Conservation (phyloP, 2,888 invertebrate species). For the Monopis laevigella region DNA sequence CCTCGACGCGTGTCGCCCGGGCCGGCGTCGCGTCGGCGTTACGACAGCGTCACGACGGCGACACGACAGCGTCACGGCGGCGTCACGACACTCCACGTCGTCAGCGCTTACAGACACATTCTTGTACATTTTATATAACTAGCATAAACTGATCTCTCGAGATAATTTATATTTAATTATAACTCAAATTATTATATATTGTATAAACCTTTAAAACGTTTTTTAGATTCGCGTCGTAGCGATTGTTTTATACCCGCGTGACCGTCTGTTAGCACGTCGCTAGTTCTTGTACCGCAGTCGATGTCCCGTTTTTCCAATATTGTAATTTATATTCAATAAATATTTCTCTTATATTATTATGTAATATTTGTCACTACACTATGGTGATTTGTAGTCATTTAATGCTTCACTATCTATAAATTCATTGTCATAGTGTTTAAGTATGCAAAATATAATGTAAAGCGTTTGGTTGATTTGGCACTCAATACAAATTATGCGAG, state of each 20-base stretch:
- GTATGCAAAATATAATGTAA: slow-evolving; percentile 35
- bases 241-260: background rate
- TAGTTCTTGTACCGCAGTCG: slow-evolving; percentile 1
- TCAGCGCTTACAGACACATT: background rate
- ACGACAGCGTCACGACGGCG: too few species aligned
- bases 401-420: slow-evolving; percentile 56
- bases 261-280: too few species aligned
- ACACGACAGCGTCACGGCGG: too few species aligned
- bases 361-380: slow-evolving; percentile 51
- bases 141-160: slow-evolving; percentile 65
- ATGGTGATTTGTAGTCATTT: slow-evolving; percentile 59
- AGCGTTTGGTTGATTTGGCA: slow-evolving; percentile 36
- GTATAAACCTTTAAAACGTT: slow-evolving; percentile 55
- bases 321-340: slow-evolving; percentile 46
- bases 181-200: slow-evolving; percentile 58
- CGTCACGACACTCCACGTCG: too few species aligned
- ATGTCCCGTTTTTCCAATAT: slow-evolving; percentile 5
- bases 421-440: slow-evolving; percentile 64
- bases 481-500: slow-evolving; percentile 22
- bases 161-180: slow-evolving; percentile 58
- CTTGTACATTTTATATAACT: slow-evolving; percentile 47
- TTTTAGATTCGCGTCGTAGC: slow-evolving; percentile 1
- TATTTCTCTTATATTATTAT: slow-evolving; percentile 64
- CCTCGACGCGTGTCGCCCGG: too few species aligned
- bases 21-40: too few species aligned